phyloP scores from a whole-genome alignment of 2,797 vertebrate species.

The Parambassis ranga region DNA sequence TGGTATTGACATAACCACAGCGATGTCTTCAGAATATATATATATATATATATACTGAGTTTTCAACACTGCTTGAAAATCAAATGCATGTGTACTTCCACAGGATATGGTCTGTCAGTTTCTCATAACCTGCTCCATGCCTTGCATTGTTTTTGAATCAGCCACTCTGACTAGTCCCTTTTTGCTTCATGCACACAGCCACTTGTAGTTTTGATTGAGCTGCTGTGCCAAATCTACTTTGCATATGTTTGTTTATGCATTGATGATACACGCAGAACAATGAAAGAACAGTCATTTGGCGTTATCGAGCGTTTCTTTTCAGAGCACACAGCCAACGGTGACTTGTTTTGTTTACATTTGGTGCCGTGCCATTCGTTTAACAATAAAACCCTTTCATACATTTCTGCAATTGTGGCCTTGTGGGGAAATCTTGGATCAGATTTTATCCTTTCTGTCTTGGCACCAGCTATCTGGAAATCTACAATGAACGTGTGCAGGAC shows the following conservation, averaged over 20 bases:
- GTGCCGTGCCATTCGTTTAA: not conserved
- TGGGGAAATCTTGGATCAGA: not conserved
- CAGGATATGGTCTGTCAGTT: conserved; percentile 18
- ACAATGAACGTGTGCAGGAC: conserved; percentile 93
- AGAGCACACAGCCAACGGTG: conserved; percentile 5
- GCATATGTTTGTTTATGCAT: conserved; percentile 43
- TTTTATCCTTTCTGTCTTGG: conserved; percentile 20
- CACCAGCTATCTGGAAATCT: conserved; percentile 93
- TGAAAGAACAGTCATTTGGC: conserved; percentile 12
- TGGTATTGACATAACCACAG: not conserved
- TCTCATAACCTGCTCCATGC: conserved; percentile 35
- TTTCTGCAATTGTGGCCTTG: conserved; percentile 7
- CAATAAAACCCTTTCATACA: conserved; percentile 5
- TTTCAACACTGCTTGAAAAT: not conserved
- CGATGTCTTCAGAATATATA: no score
- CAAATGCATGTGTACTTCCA: conserved; percentile 11
- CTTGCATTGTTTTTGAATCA: conserved; percentile 35
- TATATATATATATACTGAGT: no score
- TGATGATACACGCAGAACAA: conserved; percentile 17
- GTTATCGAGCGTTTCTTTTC: conserved; percentile 15
- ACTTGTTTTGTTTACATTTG: conserved; percentile 24
- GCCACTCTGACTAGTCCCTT: conserved; percentile 12
- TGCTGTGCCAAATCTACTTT: conserved; percentile 30
- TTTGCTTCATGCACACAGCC: conserved; percentile 10
- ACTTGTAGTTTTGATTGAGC: conserved; percentile 17